Evolutionary conservation across 2,888 invertebrate species (phyloP).

Genomic region (Cacoxenus indagator): DNA sequence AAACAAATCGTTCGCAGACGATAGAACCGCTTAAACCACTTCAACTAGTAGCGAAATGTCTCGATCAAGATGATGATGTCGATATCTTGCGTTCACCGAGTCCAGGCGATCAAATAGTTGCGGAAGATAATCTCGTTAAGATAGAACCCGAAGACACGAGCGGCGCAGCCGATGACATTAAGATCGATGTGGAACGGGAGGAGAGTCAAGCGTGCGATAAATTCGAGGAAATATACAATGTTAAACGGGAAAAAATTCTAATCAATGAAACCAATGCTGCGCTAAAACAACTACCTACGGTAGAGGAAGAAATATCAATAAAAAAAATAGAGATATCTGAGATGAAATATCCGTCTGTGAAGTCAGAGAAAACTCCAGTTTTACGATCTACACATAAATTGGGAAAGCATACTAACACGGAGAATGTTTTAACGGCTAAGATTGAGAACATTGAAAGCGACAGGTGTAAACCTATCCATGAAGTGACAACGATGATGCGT

Average conservation of each 20-base stretch:
- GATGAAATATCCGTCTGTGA: not conserved
- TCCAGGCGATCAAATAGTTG: conserved; percentile 65
- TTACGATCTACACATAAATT: not conserved
- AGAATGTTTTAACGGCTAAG: not conserved
- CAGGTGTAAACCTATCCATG: not conserved
- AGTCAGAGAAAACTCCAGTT: not conserved
- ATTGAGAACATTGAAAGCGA: not conserved
- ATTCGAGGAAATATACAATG: conserved; percentile 55
- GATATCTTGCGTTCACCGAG: conserved; percentile 68
- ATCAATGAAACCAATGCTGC: conserved; percentile 30
- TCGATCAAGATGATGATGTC: conserved; percentile 67
- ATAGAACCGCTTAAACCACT: conserved; percentile 6
- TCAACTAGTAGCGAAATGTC: conserved; percentile 25
- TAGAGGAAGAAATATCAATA: conserved; percentile 24
- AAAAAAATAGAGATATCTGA: conserved; percentile 16
- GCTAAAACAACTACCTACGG: not conserved
- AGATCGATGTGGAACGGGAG: conserved; percentile 68
- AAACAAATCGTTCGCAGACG: not conserved
- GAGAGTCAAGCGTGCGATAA: conserved; percentile 65
- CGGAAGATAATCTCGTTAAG: conserved; percentile 68
- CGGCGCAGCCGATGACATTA: conserved; percentile 65
- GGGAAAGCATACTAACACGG: conserved; percentile 10
- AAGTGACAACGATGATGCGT: not conserved
- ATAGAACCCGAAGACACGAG: conserved; percentile 69
- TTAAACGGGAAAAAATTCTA: conserved; percentile 47